A percentile compares a stretch with the other conserved stretches of the same genome.
Evolutionary conservation across 2,113 vertebrate genomes (phyloP).

Genomic region (Epinephelus lanceolatus): DNA sequence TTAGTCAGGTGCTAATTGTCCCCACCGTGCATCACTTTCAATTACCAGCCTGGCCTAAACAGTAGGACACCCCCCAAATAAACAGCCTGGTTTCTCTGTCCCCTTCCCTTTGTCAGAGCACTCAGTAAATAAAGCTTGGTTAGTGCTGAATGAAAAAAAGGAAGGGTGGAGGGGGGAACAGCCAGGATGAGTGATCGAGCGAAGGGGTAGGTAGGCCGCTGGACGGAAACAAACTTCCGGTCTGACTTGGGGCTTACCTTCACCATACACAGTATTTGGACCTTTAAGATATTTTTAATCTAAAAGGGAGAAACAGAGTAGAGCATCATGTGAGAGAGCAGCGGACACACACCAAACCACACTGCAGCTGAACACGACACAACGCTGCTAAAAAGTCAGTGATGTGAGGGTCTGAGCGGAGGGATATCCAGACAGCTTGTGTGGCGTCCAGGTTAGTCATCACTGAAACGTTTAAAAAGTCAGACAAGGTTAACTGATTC

Average conservation of each 20-base stretch:
- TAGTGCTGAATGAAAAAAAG: conserved; percentile 76
- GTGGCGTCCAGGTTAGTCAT: conserved; percentile 54
- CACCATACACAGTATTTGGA: conserved; percentile 86
- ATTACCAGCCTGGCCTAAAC: conserved; percentile 78
- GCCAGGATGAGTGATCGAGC: conserved; percentile 72
- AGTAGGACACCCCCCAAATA: conserved; percentile 71
- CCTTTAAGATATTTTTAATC: conserved; percentile 91
- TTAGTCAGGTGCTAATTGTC: conserved; percentile 86
- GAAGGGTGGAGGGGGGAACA: conserved; percentile 38
- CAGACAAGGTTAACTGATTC: conserved; percentile 56
- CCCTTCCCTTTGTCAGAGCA: conserved; percentile 66
- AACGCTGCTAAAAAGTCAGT: conserved; percentile 25
- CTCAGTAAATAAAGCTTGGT: conserved; percentile 79
- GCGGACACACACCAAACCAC: conserved; percentile 61
- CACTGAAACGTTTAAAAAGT: conserved; percentile 47
- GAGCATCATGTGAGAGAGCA: conserved; percentile 82
- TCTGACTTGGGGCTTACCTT: conserved; percentile 92
- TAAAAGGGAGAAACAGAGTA: conserved; percentile 86
- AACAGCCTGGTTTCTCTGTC: conserved; percentile 72
- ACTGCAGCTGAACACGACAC: conserved; percentile 58
- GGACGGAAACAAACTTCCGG: conserved; percentile 71
- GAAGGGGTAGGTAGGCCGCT: conserved; percentile 58
- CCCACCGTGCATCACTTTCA: conserved; percentile 75
- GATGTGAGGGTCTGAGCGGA: neutral
- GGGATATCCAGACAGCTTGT: conserved; percentile 49